Conservation (phyloP, 2,113 vertebrate genomes). For the Willisornis vidua region DNA sequence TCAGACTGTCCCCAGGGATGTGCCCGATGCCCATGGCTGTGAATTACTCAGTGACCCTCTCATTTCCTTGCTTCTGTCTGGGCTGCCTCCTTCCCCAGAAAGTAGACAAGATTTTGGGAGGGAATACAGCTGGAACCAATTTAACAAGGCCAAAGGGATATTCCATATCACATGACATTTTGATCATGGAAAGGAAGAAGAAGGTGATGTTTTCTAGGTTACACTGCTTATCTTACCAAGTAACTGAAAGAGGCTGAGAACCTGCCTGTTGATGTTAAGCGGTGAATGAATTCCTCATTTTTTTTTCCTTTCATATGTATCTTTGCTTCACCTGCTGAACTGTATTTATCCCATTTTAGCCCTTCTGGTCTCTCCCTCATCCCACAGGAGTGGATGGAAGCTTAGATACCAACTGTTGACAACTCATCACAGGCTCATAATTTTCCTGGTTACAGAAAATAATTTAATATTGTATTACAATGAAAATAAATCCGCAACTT, state of each 20-base stretch:
- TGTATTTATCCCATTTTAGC: neutral
- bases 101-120: neutral
- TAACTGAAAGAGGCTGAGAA: neutral
- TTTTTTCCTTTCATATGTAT: neutral
- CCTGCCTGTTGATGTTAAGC: neutral
- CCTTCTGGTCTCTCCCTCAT: neutral
- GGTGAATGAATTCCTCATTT: neutral
- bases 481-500: neutral
- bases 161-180: neutral
- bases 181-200: neutral
- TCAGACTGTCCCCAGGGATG: neutral
- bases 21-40: rapidly evolving
- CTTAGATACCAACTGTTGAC: neutral
- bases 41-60: neutral
- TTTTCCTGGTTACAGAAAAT: neutral
- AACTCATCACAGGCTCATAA: neutral
- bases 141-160: neutral
- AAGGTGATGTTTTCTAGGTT: neutral
- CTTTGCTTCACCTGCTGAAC: neutral
- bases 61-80: neutral
- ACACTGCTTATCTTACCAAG: neutral
- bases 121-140: neutral
- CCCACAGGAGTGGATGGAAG: rapidly evolving
- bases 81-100: neutral
- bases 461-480: neutral